phyloP scores from a whole-genome alignment of 2,888 invertebrate species.

The Dascillus cervinus region DNA sequence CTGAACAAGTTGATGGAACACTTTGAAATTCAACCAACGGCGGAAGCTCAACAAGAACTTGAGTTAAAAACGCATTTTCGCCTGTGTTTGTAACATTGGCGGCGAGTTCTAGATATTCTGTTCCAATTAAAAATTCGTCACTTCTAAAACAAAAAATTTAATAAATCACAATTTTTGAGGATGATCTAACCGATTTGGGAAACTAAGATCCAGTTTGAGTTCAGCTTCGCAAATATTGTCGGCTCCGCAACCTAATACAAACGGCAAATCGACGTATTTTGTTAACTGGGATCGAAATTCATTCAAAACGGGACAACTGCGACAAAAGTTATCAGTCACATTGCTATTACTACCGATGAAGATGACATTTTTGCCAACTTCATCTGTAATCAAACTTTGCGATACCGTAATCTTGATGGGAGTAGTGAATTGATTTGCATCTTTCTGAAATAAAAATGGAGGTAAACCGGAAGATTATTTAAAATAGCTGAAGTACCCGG shows the following conservation, averaged over 20 bases:
- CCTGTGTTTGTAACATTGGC: constrained; percentile 39
- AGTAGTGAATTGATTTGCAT: constrained; percentile 6
- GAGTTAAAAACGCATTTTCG: constrained; percentile 45
- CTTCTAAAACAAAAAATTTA: constrained; percentile 16
- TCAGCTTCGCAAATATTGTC: constrained; percentile 32
- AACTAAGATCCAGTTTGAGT: too few species aligned
- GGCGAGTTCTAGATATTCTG: constrained; percentile 26
- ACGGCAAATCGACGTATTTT: constrained; percentile 26
- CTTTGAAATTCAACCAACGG: constrained; percentile 26
- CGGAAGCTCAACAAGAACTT: constrained; percentile 42
- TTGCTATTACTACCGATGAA: constrained; percentile 9
- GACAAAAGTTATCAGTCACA: constrained; percentile 25
- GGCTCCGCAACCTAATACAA: constrained; percentile 30
- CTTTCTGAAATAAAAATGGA: constrained; percentile 3
- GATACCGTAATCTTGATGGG: constrained; percentile 20
- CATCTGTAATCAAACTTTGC: constrained; percentile 11
- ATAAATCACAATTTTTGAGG: too few species aligned
- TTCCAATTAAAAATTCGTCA: constrained; percentile 31
- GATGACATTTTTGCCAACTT: constrained; percentile 10
- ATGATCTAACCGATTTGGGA: too few species aligned
- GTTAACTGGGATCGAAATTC: constrained; percentile 19
- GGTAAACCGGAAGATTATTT: too few species aligned
- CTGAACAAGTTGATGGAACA: constrained; percentile 24
- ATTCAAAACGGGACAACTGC: constrained; percentile 26
- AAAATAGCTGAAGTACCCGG: too few species aligned